Conservation (phyloP, 2,113 vertebrate species). For the Laticauda laticaudata region DNA sequence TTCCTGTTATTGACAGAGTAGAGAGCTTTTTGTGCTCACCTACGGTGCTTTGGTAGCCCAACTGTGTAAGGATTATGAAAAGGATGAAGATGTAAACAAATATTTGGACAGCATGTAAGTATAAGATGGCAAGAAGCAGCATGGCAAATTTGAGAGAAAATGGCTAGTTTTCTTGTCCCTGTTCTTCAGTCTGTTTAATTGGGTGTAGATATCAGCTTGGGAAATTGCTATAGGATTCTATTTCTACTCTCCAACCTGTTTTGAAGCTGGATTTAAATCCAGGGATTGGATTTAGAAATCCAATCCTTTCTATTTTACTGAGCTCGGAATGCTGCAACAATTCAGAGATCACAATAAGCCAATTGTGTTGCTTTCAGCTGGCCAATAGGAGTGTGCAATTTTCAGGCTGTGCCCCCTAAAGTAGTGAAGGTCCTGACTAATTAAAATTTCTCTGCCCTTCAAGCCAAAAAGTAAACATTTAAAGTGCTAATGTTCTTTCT, state of each 20-base stretch:
- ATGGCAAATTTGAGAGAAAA: not conserved
- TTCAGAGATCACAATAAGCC: not conserved
- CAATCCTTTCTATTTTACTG: not conserved
- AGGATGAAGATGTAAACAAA: constrained; percentile 80
- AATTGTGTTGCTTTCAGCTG: not conserved
- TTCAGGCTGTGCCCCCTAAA: not conserved
- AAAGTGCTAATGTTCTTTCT: not conserved
- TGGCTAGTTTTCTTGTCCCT: not conserved
- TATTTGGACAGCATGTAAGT: constrained; percentile 80
- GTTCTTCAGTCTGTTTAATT: not conserved
- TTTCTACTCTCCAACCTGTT: not conserved
- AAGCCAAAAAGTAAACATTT: not conserved
- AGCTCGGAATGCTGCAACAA: not conserved
- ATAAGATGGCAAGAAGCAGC: not conserved
- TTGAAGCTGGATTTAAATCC: not conserved
- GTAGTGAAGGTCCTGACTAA: not conserved
- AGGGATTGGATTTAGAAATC: not conserved
- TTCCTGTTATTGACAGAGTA: constrained; percentile 66
- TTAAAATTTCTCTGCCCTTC: not conserved
- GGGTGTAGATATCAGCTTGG: not conserved
- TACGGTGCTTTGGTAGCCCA: constrained; percentile 80
- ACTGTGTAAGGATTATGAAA: constrained; percentile 79
- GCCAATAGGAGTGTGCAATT: not conserved
- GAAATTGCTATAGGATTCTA: not conserved
- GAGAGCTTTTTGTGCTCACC: constrained; percentile 79